phyloP scores from a whole-genome alignment of 1,140 invertebrate species.

The Lutraria rhynchaena region DNA sequence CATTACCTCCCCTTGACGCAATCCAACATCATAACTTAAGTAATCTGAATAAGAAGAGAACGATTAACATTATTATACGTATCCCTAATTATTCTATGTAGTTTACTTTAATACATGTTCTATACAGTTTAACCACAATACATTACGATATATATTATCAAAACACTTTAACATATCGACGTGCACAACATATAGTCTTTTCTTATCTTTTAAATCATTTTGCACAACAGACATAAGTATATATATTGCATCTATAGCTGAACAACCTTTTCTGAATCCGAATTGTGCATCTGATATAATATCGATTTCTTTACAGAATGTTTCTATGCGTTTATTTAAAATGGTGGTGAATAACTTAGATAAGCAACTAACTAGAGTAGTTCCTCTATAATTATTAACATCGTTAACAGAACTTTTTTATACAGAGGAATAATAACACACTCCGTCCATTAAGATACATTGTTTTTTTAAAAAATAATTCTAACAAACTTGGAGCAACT shows the following conservation, averaged over 20 bases:
- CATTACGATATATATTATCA: conserved; percentile 14
- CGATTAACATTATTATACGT: conserved; percentile 25
- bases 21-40: conserved; percentile 12
- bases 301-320: background rate
- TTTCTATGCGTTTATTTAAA: background rate
- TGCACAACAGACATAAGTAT: conserved; percentile 5
- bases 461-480: too few species aligned
- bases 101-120: background rate
- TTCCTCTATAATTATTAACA: conserved; percentile 6
- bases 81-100: conserved; percentile 2
- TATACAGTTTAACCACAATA: conserved; percentile 15
- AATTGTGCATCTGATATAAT: background rate
- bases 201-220: conserved; percentile 6
- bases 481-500: too few species aligned
- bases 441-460: too few species aligned
- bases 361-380: too few species aligned
- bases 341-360: too few species aligned
- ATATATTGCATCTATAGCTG: conserved; percentile 15
- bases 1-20: conserved; percentile 44
- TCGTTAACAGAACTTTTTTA: conserved; percentile 1
- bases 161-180: too few species aligned
- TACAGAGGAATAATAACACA: background rate
- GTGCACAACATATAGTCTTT: background rate
- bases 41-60: conserved; percentile 26
- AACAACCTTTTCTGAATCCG: too few species aligned